Evolutionary conservation across 1,140 invertebrate genomes (phyloP).

Genomic region (Lordiphosa mommai): DNA sequence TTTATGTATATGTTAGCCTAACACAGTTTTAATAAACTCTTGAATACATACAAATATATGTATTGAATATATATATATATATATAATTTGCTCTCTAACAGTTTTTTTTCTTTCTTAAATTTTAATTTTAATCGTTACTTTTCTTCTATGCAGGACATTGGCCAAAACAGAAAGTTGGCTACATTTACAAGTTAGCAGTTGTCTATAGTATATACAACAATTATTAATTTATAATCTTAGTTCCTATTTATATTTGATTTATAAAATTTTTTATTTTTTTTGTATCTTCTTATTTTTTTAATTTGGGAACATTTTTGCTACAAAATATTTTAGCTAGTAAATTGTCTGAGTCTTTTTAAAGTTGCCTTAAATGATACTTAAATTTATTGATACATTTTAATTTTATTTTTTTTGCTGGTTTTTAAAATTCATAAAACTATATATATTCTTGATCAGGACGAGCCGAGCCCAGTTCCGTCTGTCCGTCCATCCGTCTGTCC

Average conservation of each 20-base stretch:
- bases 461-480: too few relatives aligned
- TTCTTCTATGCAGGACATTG: slow-evolving; percentile 57
- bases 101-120: slow-evolving; percentile 23
- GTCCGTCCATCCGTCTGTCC: too few relatives aligned
- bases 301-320: slow-evolving; percentile 55
- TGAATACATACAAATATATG: slow-evolving; percentile 24
- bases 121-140: slow-evolving; percentile 16
- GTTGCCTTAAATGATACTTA: slow-evolving; percentile 56
- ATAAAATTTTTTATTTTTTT: slow-evolving; percentile 14
- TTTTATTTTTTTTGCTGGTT: background rate
- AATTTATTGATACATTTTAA: background rate
- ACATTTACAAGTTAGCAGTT: slow-evolving; percentile 14
- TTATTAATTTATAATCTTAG: slow-evolving; percentile 13
- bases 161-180: slow-evolving; percentile 21
- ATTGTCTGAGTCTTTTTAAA: slow-evolving; percentile 66
- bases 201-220: slow-evolving; percentile 7
- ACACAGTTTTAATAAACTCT: slow-evolving; percentile 62
- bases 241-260: slow-evolving; percentile 10
- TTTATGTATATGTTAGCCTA: slow-evolving; percentile 49
- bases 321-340: slow-evolving; percentile 64
- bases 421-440: too few relatives aligned
- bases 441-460: too few relatives aligned
- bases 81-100: slow-evolving; percentile 19
- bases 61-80: too few relatives aligned
- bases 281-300: too few relatives aligned